Evolutionary conservation across 2,113 vertebrate genomes (phyloP), one percentile per base, ranked within the genome.

Genomic region (Vidua chalybeata): DNA sequence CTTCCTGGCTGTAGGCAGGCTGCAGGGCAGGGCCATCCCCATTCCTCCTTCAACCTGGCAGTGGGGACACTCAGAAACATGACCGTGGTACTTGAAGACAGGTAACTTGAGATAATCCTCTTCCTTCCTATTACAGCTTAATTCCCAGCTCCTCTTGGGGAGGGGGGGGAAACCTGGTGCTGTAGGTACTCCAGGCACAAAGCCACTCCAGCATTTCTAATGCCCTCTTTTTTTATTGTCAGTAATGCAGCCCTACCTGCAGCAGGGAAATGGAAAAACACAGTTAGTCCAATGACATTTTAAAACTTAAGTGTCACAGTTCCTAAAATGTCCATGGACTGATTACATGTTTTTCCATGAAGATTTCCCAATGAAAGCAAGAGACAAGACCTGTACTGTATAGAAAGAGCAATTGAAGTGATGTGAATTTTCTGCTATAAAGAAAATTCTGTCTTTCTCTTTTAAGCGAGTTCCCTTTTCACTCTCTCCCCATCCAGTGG

Each of bases 1-100:
- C 81, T 62, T 64, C 48, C 80, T 18, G 45, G 7, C 51, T 79
- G 31, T 26, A 97, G 97, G 93, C 52, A 80, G 91, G 97, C 96
- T 59, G 96, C 95, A 2, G 68, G 67, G 46, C 92, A 94, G 64
- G 90, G 90, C 72, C 96, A 97, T 51, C 93, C 93, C 3, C 76
- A 73, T 8, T 93, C 94, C 41, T 96, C 97, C 90, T 98, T 97
- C 92, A 96, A 94, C 45, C 67, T 97, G 62, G 93, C 81, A 0
- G 43, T 97, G 67, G 95, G 95, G 35, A 90, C 95, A 56, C 90
- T 96, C 78, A 97, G 90, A 79, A 98, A 94, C 67, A 76, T 88
- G 92, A 94, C 91, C 0, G 3, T 73, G 35, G 62, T 71, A 22
- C 27, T 84, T 30, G 75, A 95, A 84, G 88, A 79, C 87, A 74